Conservation (phyloP, 2,888 invertebrate genomes). For the Noctua fimbriata region DNA sequence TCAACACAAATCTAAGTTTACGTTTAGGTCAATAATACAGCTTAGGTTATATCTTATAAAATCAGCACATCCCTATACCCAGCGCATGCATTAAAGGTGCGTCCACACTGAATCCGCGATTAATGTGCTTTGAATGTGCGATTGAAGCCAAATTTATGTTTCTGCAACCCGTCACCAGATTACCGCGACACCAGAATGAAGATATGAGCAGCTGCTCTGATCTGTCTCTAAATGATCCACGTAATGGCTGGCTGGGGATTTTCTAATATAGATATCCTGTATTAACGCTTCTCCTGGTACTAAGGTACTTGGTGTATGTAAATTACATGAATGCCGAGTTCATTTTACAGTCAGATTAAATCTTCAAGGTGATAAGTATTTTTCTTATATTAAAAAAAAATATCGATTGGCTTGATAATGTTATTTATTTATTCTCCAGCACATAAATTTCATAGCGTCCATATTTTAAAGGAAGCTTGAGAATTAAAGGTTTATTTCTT, state of each 20-base stretch:
- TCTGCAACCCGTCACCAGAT: slow-evolving; percentile 84
- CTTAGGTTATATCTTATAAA: not conserved
- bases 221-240: slow-evolving; percentile 69
- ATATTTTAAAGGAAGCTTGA: slow-evolving; percentile 81
- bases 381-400: slow-evolving; percentile 1
- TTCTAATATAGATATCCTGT: slow-evolving; percentile 70
- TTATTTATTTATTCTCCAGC: slow-evolving; percentile 4
- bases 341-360: slow-evolving; percentile 34
- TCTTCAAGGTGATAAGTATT: slow-evolving; percentile 15
- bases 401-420: slow-evolving; percentile 2
- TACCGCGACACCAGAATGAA: slow-evolving; percentile 77
- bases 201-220: slow-evolving; percentile 82
- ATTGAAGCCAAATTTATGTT: slow-evolving; percentile 89
- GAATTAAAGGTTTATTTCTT: slow-evolving; percentile 89
- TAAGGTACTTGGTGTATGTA: slow-evolving; percentile 21
- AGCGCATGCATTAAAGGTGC: slow-evolving; percentile 84
- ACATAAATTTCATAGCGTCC: slow-evolving; percentile 63
- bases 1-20: not conserved
- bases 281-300: slow-evolving; percentile 40
- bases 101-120: slow-evolving; percentile 87
- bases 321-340: slow-evolving; percentile 1
- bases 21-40: slow-evolving; percentile 1
- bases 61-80: slow-evolving; percentile 74
- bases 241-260: slow-evolving; percentile 61
- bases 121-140: slow-evolving; percentile 85